These are phyloP conservation scores for Coreoperca whiteheadi DNA, from an alignment of 2,113 vertebrate genomes.

Conservation along the genomic window DNA sequence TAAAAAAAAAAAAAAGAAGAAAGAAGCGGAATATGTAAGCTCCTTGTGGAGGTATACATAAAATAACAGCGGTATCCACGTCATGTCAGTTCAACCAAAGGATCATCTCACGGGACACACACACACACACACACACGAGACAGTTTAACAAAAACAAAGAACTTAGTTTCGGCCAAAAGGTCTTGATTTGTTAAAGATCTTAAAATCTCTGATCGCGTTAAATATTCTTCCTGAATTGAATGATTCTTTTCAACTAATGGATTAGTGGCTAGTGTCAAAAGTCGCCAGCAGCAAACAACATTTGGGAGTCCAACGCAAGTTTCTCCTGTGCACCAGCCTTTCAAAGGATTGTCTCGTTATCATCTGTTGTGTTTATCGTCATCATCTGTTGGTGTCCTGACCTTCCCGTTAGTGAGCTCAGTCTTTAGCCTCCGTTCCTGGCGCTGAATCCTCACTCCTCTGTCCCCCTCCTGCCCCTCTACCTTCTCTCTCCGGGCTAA, in stretches of 20 bases:
- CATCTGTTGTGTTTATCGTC: constrained; percentile 41
- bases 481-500: constrained; percentile 53
- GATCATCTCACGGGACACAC: neutral
- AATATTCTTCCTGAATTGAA: neutral
- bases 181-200: neutral
- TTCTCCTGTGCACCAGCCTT: neutral
- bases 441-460: constrained; percentile 40
- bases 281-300: neutral
- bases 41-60: neutral
- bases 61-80: neutral
- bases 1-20: no score
- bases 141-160: neutral
- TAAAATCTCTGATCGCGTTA: neutral
- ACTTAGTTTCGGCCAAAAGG: no score
- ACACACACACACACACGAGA: neutral
- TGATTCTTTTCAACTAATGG: neutral
- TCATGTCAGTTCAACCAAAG: neutral
- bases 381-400: constrained; percentile 50
- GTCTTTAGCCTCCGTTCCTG: constrained; percentile 35
- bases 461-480: constrained; percentile 24
- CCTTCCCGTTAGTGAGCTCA: constrained; percentile 57
- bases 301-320: neutral
- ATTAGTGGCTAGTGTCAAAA: neutral
- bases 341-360: constrained; percentile 54
- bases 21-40: neutral